These are phyloP conservation scores for Sakesphorus luctuosus DNA, from an alignment of 2,113 vertebrate species.

Conservation along the genomic window DNA sequence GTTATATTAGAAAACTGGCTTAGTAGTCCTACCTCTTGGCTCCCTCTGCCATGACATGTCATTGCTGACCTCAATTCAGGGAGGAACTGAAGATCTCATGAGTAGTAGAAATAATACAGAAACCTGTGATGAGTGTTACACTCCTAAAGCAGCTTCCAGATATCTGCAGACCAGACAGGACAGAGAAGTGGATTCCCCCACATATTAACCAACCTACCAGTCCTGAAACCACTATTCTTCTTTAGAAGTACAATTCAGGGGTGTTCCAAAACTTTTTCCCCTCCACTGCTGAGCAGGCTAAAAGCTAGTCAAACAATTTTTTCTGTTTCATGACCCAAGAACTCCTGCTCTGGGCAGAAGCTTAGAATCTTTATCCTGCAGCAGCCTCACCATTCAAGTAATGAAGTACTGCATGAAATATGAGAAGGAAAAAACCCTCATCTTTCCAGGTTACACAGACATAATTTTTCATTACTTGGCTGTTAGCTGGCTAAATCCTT, in stretches of 20 bases:
- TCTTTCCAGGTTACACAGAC: background rate
- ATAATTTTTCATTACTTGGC: background rate
- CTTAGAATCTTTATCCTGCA: background rate
- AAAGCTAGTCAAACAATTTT: background rate
- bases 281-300: background rate
- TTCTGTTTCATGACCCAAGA: background rate
- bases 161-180: background rate
- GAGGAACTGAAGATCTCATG: background rate
- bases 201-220: accelerated
- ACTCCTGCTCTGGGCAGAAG: background rate
- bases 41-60: background rate
- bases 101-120: background rate
- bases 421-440: background rate
- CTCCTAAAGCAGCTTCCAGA: background rate
- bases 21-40: background rate
- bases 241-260: background rate
- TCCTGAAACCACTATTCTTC: background rate
- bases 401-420: background rate
- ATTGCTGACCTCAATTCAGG: background rate
- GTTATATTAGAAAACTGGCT: background rate
- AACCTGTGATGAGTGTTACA: background rate
- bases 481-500: background rate
- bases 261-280: background rate
- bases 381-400: background rate
- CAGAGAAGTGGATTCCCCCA: background rate